These are phyloP conservation scores for Argentina silus DNA, from an alignment of 2,797 vertebrate genomes.

Conservation along the genomic window DNA sequence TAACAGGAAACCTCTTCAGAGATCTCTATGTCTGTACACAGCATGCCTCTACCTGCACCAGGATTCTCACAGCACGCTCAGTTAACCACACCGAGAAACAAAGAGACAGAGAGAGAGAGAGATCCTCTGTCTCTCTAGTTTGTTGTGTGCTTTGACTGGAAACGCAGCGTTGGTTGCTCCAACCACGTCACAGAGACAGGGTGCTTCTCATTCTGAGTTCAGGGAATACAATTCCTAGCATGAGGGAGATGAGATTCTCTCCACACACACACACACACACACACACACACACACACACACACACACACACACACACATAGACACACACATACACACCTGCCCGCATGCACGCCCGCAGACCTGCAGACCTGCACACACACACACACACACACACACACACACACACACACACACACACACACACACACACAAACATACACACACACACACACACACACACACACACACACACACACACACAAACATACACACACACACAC, in stretches of 20 bases:
- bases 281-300: too few species aligned
- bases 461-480: too few species aligned
- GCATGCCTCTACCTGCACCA: conserved; percentile 9
- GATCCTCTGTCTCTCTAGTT: conserved; percentile 36
- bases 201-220: neutral
- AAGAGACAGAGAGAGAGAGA: conserved; percentile 18
- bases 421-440: too few species aligned
- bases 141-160: conserved; percentile 56
- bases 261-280: conserved; percentile 35
- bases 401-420: too few species aligned
- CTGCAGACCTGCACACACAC: neutral
- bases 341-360: neutral
- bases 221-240: neutral
- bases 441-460: too few species aligned
- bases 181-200: conserved; percentile 45
- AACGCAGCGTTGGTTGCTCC: conserved; percentile 42
- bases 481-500: too few species aligned
- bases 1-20: conserved; percentile 50
- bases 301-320: conserved; percentile 36
- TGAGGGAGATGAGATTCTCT: neutral
- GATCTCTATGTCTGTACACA: neutral
- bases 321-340: conserved; percentile 41
- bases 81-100: conserved; percentile 19
- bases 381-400: neutral
- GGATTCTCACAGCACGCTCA: conserved; percentile 29